Evolutionary conservation across 2,113 vertebrate species (phyloP), one percentile per base, ranked within the genome.

Genomic region (Symphodus melops): DNA sequence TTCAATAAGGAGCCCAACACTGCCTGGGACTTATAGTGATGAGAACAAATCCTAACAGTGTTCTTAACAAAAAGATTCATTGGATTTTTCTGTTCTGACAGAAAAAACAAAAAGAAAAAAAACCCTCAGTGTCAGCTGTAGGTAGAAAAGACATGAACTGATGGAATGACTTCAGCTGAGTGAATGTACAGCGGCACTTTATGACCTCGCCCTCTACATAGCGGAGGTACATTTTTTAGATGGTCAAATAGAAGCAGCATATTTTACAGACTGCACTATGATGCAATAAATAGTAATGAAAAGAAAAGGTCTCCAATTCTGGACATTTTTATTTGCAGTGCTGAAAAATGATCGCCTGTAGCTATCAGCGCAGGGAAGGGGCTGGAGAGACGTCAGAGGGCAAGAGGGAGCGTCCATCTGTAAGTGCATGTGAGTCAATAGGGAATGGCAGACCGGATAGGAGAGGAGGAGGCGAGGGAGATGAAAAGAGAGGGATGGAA

Each of bases 351-450:
- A 66, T 58, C 70, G 60, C 68, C 57, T 71, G 62, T 51, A 59
- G 67, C 73, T 77, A 74, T 16, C 1, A 19, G 64, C 8, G 13
- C 64, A 60, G 4, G 28, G 11, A 8, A 41, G 25, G 51, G 63
- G 55, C 11, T 6, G 11, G 48, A 53, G 70, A 72, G 49, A 53
- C 42, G 65, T 21, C 11, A 75, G 33, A 25, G 44, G n/a, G 67
- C 52, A 44, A 62, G 42, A 53, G 51, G 41, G 68, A 62, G 49
- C 37, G 16, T 41, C 44, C 39, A 63, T 65, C 56, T 82, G 76
- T 75, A 61, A 75, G 58, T 70, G 71, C 72, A 64, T 75, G 75
- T 42, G 67, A 79, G 77, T 84, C 79, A 86, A 82, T 20, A 36
- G 75, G 74, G 67, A 85, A 65, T 46, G 70, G 68, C 46, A 63